Percentiles rank a stretch among this genome's conserved stretches.
phyloP scores from a whole-genome alignment of 1,140 invertebrate species.

The Tyrophagus putrescentiae region DNA sequence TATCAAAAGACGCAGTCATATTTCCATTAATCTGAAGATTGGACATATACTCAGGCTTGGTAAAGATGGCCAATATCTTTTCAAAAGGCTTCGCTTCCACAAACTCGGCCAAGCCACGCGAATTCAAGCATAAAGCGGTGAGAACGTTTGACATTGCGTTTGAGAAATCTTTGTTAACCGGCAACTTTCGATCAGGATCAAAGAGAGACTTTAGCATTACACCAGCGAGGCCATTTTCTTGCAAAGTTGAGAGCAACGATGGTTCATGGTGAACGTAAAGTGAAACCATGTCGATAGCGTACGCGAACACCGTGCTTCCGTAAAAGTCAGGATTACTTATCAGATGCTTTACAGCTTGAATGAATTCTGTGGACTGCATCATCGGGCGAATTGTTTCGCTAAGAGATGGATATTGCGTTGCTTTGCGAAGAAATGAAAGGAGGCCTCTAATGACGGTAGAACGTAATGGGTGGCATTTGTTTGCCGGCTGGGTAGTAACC shows the following conservation, averaged over 20 bases:
- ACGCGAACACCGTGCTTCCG: not conserved
- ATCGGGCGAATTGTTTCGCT: not conserved
- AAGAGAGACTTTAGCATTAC: not conserved
- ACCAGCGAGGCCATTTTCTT: not conserved
- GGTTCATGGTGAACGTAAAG: constrained; percentile 3
- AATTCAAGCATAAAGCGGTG: not conserved
- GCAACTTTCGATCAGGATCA: not conserved
- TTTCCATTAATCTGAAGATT: not conserved
- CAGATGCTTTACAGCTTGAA: not conserved
- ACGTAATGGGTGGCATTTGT: no score
- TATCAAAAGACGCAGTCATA: not conserved
- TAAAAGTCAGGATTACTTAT: not conserved
- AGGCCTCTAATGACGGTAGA: no score
- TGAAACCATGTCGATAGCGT: not conserved
- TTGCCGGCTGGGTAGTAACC: no score
- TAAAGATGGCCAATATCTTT: not conserved
- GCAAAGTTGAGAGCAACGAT: not conserved
- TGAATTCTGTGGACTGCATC: no score
- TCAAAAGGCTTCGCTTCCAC: not conserved
- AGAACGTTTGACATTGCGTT: not conserved
- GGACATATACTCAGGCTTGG: not conserved
- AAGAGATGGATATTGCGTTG: not conserved
- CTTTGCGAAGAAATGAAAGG: not conserved
- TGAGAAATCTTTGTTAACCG: not conserved
- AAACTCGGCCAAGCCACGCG: not conserved